phyloP scores from a whole-genome alignment of 2,797 vertebrate species.

The Columba guinea region DNA sequence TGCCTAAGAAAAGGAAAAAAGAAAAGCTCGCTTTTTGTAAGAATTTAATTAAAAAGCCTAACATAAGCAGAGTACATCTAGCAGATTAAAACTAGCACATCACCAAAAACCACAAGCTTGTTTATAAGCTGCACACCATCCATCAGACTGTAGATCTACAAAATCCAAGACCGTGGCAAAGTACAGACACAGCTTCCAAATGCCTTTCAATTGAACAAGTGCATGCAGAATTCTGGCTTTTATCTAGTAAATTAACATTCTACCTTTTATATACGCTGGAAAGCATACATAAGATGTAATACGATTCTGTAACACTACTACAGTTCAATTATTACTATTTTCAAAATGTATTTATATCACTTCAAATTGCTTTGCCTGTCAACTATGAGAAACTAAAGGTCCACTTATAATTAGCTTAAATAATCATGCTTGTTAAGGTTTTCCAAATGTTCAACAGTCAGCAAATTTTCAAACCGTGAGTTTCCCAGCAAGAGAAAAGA shows the following conservation, averaged over 20 bases:
- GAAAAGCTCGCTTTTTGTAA: not conserved
- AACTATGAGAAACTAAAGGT: not conserved
- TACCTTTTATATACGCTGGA: not conserved
- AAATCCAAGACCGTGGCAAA: not conserved
- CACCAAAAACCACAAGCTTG: not conserved
- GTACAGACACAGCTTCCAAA: not conserved
- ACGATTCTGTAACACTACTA: not conserved
- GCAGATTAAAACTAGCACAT: not conserved
- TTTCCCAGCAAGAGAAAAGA: not conserved
- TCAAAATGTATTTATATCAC: not conserved
- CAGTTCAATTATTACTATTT: not conserved
- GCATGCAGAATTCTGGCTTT: not conserved
- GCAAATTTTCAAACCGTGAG: not conserved
- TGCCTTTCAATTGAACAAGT: not conserved
- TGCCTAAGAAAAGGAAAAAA: conserved; percentile 76
- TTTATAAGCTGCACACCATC: not conserved
- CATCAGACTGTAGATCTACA: not conserved
- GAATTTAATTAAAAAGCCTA: not conserved
- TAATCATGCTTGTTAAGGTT: not conserved
- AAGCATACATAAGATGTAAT: not conserved
- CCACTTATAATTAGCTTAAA: not conserved
- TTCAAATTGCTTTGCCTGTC: not conserved
- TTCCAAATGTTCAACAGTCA: not conserved
- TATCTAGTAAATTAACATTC: not conserved
- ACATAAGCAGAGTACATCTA: not conserved